Evolutionary conservation across 2,888 invertebrate species (phyloP), one percentile per base, ranked within the genome.

Genomic region (Conchocele bisecta): DNA sequence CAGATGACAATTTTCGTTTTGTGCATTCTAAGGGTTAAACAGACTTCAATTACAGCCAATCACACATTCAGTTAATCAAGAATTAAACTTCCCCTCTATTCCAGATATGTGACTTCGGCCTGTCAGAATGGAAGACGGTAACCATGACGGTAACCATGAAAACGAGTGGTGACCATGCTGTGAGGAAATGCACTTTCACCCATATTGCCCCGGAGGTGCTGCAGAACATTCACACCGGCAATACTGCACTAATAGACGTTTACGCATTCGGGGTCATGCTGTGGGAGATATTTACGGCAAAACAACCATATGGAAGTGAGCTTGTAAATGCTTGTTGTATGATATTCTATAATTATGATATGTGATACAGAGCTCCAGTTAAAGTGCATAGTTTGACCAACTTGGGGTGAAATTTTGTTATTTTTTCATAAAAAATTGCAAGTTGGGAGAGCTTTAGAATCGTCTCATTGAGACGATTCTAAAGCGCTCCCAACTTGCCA

Each of bases 181-280:
- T 31, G 7, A 46, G 79, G 29, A 46, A 65, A 20, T 82, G 84
- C 33, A 84, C 84, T 0, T 56, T 83, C 7, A 76, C 82, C 15
- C 86, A 86, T 59, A 72, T 83, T n/a, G 81, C 84, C 3, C 86
- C 86, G n/a, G 84, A 85, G 63, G 68, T 76, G 1, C 79, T 83
- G 68, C 41, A 24, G 17, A 65, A 86, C 56, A 65, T 85, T 37
- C 81, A 81, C 41, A 56, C 61, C 13, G 56, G 64, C 15, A 68
- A 81, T 13, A 72, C 70, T 46, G 61, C 50, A 22, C 69, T 63
- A 37, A 77, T 75, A 50, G 86, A 86, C 53, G 74, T 85, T 13
- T 86, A 84, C 53, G 75, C 82, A 28, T 86, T 83, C 75, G 84
- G 74, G 7, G 76, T 86, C 7, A 75, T 82, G 4, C 13, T 81